Base-by-base conservation (phyloP, 37 sponge, comb jelly and placozoan species). In the Bolinopsis microptera region DNA sequence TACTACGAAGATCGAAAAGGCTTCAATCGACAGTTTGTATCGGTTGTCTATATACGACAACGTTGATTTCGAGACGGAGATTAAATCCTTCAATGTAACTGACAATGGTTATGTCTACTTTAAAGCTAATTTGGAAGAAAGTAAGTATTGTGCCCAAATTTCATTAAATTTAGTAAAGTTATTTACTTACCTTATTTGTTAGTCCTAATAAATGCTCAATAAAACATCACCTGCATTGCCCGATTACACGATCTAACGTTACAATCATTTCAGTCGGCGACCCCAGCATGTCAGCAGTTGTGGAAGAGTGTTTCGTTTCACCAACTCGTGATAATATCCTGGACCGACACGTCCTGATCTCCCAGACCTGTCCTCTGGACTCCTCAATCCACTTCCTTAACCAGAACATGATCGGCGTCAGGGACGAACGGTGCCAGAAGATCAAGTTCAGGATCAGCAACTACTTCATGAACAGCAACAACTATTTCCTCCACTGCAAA, bases 41-140 rank as follows among this genome's bases (percentile, higher is more conserved):
- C 82, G 30, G 9, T 37, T 80, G 37, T 33, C 35, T 9, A 80
- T 80, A 35, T 80, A 30, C 82, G 37, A 34, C 1, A 30, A 80
- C 30, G 82, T 30, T 13, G 82, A 80, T 22, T 80, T 35, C 37
- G 30, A 13, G 22, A 80, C 38, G 9, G 31, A 80, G 38, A 35
- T 80, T 13, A 34, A 33, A 8, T 16, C 34, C 37, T 80, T 35
- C 22, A 36, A 16, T 8, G 82, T 80, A 24, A 24, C 82, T 33
- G 35, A 80, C 37, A 80, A 80, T 34, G 82, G 82, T 36, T 80
- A 80, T 37, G 82, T 80, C 9, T 80, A 80, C 82, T 80, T 80
- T 30, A 80, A 80, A 80, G 82, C 82, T 13, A 30, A 80, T 80
- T 30, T 80, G 1, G 30, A 80, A 36, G 82, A 80, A 30, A 80